Percentiles rank a stretch among this genome's conserved stretches.
Conservation (phyloP, 30 jellyfish, hydroid and myxozoan species). For the Aurelia sp. region DNA sequence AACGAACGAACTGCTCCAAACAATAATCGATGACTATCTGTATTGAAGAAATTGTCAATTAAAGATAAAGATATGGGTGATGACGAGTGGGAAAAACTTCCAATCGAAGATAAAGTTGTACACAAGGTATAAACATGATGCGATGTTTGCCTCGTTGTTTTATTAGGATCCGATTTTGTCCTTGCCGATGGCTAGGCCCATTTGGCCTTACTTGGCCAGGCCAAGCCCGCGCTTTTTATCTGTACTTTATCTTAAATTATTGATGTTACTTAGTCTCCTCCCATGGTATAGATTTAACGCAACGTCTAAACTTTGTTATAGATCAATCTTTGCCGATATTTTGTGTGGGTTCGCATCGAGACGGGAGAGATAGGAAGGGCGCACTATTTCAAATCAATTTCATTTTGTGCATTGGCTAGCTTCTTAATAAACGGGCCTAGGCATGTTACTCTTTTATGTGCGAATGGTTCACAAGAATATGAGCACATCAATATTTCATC, state of each 20-base stretch:
- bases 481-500: too few relatives aligned
- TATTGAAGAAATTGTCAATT: too few relatives aligned
- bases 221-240: conserved; percentile 54
- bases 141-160: neutral
- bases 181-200: conserved; percentile 7
- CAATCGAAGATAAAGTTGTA: conserved; percentile 88
- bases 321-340: neutral
- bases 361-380: too few relatives aligned
- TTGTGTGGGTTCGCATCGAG: neutral
- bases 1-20: too few relatives aligned
- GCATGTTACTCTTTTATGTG: too few relatives aligned
- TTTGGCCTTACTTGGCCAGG: neutral
- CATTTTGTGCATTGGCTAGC: too few relatives aligned
- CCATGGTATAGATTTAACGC: neutral
- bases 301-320: neutral
- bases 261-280: neutral
- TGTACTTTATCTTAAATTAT: neutral
- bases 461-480: too few relatives aligned
- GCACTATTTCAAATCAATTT: neutral
- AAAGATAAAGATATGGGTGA: conserved; percentile 65
- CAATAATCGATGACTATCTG: too few relatives aligned
- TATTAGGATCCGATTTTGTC: neutral
- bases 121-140: conserved; percentile 76
- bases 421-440: neutral
- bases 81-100: conserved; percentile 92